Evolutionary conservation across 2,797 vertebrate genomes (phyloP).

Genomic region (Hypotaenidia okinawae): DNA sequence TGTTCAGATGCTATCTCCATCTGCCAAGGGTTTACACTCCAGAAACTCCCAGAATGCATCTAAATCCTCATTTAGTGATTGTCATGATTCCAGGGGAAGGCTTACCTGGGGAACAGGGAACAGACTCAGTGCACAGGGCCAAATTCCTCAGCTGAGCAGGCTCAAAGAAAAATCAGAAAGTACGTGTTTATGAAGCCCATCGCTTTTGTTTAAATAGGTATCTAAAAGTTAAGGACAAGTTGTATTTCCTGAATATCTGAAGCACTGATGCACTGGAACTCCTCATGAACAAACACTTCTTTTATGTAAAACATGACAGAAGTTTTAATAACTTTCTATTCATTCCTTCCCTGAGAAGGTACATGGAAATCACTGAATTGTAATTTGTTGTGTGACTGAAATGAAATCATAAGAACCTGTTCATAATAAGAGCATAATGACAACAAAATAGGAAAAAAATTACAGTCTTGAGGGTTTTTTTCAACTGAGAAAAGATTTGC

Average conservation of each 20-base stretch:
- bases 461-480: neutral
- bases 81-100: neutral
- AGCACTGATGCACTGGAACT: neutral
- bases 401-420: neutral
- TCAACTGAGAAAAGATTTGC: neutral
- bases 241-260: neutral
- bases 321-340: neutral
- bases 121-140: accelerated
- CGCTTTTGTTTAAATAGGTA: neutral
- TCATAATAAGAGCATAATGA: neutral
- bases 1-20: neutral
- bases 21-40: neutral
- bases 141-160: neutral
- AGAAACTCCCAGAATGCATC: neutral
- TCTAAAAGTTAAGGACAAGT: neutral
- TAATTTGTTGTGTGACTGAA: neutral
- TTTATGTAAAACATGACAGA: neutral
- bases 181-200: neutral
- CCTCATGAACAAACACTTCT: neutral
- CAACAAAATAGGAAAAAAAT: neutral
- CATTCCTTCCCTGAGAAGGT: neutral
- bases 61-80: constrained; percentile 10
- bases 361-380: neutral
- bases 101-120: neutral
- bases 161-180: neutral